These are phyloP conservation scores for Piprites chloris DNA, from an alignment of 2,113 vertebrate species.

Conservation along the genomic window DNA sequence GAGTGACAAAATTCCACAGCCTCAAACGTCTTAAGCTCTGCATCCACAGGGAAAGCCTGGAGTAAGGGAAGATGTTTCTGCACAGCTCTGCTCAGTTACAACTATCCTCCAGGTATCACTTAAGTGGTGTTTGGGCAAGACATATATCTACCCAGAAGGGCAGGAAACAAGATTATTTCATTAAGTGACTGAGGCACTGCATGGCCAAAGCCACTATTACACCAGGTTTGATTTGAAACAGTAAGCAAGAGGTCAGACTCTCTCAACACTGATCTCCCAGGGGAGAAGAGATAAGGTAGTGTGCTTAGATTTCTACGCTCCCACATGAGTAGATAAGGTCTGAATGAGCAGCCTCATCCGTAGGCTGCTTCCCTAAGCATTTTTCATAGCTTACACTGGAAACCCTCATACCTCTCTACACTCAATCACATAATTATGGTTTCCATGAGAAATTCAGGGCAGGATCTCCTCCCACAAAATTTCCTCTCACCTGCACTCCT, in stretches of 20 bases:
- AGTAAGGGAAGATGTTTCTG: not conserved
- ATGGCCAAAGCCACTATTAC: not conserved
- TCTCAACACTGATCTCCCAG: not conserved
- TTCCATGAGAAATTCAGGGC: conserved; percentile 40
- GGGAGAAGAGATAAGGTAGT: conserved; percentile 45
- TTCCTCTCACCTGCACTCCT: conserved; percentile 39
- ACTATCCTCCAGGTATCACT: conserved; percentile 1
- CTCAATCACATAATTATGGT: conserved; percentile 33
- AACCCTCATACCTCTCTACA: not conserved
- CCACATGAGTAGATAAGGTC: conserved; percentile 41
- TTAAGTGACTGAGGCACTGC: not conserved
- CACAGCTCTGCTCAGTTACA: not conserved
- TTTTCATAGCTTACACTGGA: conserved; percentile 21
- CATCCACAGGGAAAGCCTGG: not conserved
- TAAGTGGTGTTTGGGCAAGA: not conserved
- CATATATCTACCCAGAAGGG: not conserved
- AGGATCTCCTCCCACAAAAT: conserved; percentile 48
- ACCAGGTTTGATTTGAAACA: not conserved
- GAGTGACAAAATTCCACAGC: not conserved
- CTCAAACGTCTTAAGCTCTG: not conserved
- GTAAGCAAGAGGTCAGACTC: not conserved
- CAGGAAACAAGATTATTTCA: conserved; percentile 8
- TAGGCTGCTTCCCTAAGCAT: not conserved
- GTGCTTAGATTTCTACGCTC: conserved; percentile 16
- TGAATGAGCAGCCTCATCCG: conserved; percentile 26